Base-by-base conservation (phyloP, 2,888 invertebrate species). In the Athrips mouffetella region DNA sequence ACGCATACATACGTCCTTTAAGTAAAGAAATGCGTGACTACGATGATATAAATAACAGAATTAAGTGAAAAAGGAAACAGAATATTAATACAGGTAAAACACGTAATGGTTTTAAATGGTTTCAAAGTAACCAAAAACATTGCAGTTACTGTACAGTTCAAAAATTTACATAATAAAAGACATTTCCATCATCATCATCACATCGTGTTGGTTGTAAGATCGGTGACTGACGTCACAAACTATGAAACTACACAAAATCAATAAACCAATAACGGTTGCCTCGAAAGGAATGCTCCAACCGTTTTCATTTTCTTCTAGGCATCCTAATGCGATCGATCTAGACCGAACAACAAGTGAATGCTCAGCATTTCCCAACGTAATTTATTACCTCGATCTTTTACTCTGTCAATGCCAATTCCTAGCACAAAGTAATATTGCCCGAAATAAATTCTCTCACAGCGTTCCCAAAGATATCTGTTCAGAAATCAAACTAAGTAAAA, bases 401-500 rank as follows among this genome's bases (percentile, higher is more conserved):
- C 52, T 48, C 49, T 50, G 52, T 55, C 55, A 53, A 54, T 63
- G 57, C 53, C 56, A 59, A 63, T 63, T 63, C 59, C 39, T 40
- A 42, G 49, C 45, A 53, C 53, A 57, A 58, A 49, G 57, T 58
- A 54, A 52, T 51, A 55, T 55, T 47, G 53, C 53, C 54, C 53
- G 46, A 60, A 54, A 54, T 42, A 58, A 55, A 60, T 59, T 62
- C 59, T 55, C 49, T 33, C 20, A 40, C 51, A 52, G 53, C 57
- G 54, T 45, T 55, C 57, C 56, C 58, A 60, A 65, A 55, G 41
- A 68, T 72, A 71, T 67, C 60, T 62, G 56, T 73, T n/a, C 65
- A 59, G 63, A 69, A 72, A 71, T 76, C 70, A 70, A 67, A 65
- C 62, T 65, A 57, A 68, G 58, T 57, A 59, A 67, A 69, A 76